These are phyloP conservation scores for Creontiades dilutus DNA, from an alignment of 2,888 invertebrate species.

Conservation along the genomic window DNA sequence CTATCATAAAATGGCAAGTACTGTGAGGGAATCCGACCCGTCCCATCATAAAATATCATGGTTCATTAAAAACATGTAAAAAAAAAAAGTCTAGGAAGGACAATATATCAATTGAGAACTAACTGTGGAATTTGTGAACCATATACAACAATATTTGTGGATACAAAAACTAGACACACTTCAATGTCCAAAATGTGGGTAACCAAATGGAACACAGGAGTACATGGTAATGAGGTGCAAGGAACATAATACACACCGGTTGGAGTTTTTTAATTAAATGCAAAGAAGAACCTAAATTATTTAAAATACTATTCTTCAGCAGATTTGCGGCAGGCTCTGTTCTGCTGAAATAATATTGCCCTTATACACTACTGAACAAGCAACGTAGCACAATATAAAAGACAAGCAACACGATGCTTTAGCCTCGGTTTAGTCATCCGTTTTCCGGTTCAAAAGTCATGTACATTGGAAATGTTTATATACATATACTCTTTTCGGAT, in stretches of 20 bases:
- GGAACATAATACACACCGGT: not conserved
- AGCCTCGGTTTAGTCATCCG: no score
- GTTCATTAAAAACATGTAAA: not conserved
- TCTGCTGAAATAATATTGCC: no score
- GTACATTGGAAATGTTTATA: no score
- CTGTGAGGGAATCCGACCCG: not conserved
- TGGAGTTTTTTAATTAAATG: no score
- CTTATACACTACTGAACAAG: no score
- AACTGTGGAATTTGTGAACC: not conserved
- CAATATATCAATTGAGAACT: not conserved
- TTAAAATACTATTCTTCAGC: no score
- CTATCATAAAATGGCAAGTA: not conserved
- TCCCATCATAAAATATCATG: not conserved
- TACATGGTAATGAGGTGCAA: not conserved
- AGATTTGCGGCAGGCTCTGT: no score
- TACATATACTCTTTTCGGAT: no score
- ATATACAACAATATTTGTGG: not conserved
- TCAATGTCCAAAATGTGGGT: not conserved
- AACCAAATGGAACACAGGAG: not conserved
- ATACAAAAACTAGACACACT: not conserved
- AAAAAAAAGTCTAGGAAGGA: not conserved
- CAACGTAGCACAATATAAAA: no score
- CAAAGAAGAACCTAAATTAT: no score
- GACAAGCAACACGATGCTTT: no score
- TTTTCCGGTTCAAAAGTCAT: no score